Evolutionary conservation across 2,888 invertebrate species (phyloP).

Genomic region (Dexiosoma caninum): DNA sequence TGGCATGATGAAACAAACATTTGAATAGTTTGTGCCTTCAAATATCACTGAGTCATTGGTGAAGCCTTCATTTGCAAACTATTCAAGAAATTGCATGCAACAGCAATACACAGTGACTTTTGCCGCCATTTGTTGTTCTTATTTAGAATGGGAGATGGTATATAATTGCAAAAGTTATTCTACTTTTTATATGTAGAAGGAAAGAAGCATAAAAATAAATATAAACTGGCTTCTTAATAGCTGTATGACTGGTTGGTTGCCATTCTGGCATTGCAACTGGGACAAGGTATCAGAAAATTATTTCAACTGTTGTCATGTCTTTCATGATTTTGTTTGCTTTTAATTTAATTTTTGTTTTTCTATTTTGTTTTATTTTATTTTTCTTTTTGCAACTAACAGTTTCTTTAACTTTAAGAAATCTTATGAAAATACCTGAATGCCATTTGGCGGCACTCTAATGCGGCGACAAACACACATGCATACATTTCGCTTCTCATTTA

Average conservation of each 20-base stretch:
- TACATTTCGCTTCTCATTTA: slow-evolving; percentile 40
- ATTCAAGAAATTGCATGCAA: slow-evolving; percentile 19
- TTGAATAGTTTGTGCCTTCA: not conserved
- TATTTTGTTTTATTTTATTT: not conserved
- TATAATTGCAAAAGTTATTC: not conserved
- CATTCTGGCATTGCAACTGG: slow-evolving; percentile 32
- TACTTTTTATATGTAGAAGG: not conserved
- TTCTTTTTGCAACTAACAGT: too few relatives aligned
- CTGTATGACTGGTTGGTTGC: not conserved
- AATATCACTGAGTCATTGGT: not conserved
- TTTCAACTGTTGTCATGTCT: slow-evolving; percentile 55
- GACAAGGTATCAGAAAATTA: slow-evolving; percentile 45
- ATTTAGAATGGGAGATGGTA: not conserved
- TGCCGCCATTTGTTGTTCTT: not conserved
- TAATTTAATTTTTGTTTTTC: slow-evolving; percentile 30
- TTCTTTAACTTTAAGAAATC: slow-evolving; percentile 39
- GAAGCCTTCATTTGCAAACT: not conserved
- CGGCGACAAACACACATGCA: slow-evolving; percentile 44
- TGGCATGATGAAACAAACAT: not conserved
- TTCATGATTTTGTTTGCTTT: slow-evolving; percentile 47
- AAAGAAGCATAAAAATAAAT: not conserved
- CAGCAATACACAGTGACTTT: slow-evolving; percentile 17
- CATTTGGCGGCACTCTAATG: slow-evolving; percentile 48
- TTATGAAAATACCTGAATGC: slow-evolving; percentile 43
- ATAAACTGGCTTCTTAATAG: slow-evolving; percentile 1